Evolutionary conservation across 1,140 invertebrate genomes (phyloP).

Genomic region (Pogonus chalceus): DNA sequence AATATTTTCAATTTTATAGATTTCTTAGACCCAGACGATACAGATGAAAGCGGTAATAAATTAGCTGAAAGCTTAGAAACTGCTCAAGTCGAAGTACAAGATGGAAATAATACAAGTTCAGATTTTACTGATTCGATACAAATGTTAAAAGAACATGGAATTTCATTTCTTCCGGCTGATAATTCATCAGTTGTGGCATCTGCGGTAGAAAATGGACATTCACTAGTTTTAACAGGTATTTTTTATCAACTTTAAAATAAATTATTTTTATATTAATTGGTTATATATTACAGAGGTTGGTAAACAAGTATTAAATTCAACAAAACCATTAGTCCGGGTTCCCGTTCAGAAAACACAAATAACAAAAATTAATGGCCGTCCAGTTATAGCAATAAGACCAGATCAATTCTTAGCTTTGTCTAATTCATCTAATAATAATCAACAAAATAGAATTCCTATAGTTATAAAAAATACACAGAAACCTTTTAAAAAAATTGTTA

Average conservation of each 20-base stretch:
- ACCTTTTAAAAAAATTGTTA: slow-evolving; percentile 33
- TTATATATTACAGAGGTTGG: slow-evolving; percentile 61
- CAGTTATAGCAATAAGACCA: slow-evolving; percentile 30
- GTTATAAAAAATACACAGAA: too few species aligned
- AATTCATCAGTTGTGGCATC: slow-evolving; percentile 62
- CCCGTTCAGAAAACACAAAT: slow-evolving; percentile 24
- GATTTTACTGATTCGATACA: slow-evolving; percentile 38
- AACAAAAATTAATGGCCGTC: slow-evolving; percentile 30
- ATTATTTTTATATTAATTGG: too few species aligned
- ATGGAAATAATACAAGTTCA: background rate
- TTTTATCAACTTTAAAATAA: slow-evolving; percentile 2
- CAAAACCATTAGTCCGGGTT: slow-evolving; percentile 35
- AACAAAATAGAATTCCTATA: slow-evolving; percentile 11
- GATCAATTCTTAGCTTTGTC: slow-evolving; percentile 31
- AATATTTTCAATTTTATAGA: slow-evolving; percentile 6
- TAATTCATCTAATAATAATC: slow-evolving; percentile 12
- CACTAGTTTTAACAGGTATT: slow-evolving; percentile 62
- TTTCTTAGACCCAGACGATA: slow-evolving; percentile 28
- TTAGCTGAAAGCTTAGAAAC: slow-evolving; percentile 27
- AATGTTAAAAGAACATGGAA: slow-evolving; percentile 68
- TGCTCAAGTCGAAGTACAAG: slow-evolving; percentile 23
- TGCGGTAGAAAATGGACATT: slow-evolving; percentile 69
- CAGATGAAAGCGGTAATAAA: slow-evolving; percentile 23
- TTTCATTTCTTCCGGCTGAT: slow-evolving; percentile 65
- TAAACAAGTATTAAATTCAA: slow-evolving; percentile 58